phyloP scores from a whole-genome alignment of 2,888 invertebrate genomes.

The Caenorhabditis afra region DNA sequence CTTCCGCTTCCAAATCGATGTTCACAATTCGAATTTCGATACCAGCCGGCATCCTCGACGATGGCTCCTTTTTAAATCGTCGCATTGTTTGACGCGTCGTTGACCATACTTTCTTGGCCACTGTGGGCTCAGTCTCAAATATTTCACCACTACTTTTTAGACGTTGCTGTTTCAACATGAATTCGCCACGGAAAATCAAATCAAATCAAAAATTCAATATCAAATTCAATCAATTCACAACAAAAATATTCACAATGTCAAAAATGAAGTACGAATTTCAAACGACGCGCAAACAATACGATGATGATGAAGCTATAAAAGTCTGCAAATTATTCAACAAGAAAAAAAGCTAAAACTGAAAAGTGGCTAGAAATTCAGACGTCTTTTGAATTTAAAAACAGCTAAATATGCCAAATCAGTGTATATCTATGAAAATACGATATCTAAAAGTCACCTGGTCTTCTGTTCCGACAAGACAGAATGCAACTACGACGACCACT shows the following conservation, averaged over 20 bases:
- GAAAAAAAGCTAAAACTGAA: background rate
- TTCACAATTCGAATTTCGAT: constrained; percentile 68
- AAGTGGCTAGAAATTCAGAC: background rate
- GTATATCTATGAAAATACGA: background rate
- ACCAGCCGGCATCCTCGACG: constrained; percentile 57
- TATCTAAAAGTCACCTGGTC: constrained; percentile 67
- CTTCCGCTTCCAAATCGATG: constrained; percentile 69
- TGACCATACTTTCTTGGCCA: constrained; percentile 78
- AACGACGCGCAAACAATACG: constrained; percentile 60
- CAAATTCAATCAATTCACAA: constrained; percentile 40
- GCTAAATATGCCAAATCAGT: background rate
- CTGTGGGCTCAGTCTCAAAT: constrained; percentile 76
- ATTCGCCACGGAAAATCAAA: constrained; percentile 12
- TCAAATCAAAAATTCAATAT: too few species aligned
- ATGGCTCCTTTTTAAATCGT: constrained; percentile 71
- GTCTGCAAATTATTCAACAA: background rate
- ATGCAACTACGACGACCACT: constrained; percentile 74
- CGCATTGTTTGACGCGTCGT: constrained; percentile 77
- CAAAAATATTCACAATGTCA: constrained; percentile 24
- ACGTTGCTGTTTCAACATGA: background rate
- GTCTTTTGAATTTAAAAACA: too few species aligned
- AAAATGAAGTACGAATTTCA: constrained; percentile 38
- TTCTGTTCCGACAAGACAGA: constrained; percentile 77
- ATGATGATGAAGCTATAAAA: constrained; percentile 12
- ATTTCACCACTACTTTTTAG: constrained; percentile 6